Evolutionary conservation across 2,888 invertebrate genomes (phyloP).

Genomic region (Lymantria monacha): DNA sequence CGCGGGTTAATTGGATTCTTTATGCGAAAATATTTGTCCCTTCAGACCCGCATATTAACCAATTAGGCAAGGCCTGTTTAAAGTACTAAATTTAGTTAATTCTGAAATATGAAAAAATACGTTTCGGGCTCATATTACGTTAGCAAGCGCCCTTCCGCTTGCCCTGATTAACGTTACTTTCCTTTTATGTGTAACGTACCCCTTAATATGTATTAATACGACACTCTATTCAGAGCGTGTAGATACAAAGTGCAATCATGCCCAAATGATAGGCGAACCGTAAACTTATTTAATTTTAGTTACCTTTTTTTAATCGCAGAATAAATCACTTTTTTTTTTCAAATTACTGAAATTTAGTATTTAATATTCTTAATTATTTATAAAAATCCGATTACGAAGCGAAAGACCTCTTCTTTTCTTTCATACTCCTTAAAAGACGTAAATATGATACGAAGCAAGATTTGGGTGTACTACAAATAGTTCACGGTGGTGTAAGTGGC

Average conservation of each 20-base stretch:
- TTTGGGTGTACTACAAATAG: too few species aligned
- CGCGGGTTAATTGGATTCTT: slow-evolving; percentile 70
- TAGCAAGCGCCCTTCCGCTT: slow-evolving; percentile 60
- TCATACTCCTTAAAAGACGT: too few species aligned
- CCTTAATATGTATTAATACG: slow-evolving; percentile 54
- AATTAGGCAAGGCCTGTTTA: slow-evolving; percentile 38
- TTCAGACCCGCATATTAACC: slow-evolving; percentile 39
- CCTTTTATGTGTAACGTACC: slow-evolving; percentile 49
- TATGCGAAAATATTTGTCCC: slow-evolving; percentile 61
- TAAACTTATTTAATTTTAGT: slow-evolving; percentile 12
- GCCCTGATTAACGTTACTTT: slow-evolving; percentile 60
- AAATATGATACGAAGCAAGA: too few species aligned
- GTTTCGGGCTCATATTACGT: slow-evolving; percentile 31
- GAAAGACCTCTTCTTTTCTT: too few species aligned
- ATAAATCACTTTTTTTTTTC: too few species aligned
- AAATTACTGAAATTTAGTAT: too few species aligned
- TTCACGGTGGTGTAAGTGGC: too few species aligned
- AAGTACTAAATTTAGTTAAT: slow-evolving; percentile 20
- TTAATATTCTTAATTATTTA: too few species aligned
- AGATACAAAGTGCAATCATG: slow-evolving; percentile 21
- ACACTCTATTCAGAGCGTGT: slow-evolving; percentile 23
- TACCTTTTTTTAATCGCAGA: background rate
- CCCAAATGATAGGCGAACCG: slow-evolving; percentile 19
- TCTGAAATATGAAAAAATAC: slow-evolving; percentile 27
- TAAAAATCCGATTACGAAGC: too few species aligned